Percentiles rank a stretch among this genome's conserved stretches.
Conservation (phyloP, 2,113 vertebrate genomes). For the Grallaria varia region DNA sequence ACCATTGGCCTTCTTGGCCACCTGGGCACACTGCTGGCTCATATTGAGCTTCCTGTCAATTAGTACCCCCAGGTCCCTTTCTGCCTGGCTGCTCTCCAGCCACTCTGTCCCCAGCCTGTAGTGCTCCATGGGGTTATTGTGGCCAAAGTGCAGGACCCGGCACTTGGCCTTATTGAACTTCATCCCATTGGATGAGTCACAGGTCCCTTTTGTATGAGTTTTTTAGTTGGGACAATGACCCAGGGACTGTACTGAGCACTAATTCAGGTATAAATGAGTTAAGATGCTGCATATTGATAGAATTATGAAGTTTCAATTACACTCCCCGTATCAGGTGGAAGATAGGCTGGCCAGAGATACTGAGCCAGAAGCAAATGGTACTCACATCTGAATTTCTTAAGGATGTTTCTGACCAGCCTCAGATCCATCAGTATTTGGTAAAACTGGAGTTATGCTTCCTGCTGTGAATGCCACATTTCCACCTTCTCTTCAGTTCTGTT, state of each 20-base stretch:
- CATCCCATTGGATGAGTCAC: no score
- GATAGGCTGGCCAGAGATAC: neutral
- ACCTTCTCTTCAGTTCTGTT: neutral
- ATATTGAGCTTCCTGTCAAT: no score
- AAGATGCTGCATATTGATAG: neutral
- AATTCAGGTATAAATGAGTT: neutral
- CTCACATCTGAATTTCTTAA: neutral
- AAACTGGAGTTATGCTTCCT: neutral
- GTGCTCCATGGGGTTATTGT: no score
- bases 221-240: neutral
- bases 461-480: neutral
- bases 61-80: no score
- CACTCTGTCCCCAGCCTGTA: no score
- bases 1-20: no score
- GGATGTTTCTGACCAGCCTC: neutral
- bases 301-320: neutral
- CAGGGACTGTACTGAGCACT: neutral
- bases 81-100: no score
- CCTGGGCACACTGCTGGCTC: no score
- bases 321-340: rapidly evolving
- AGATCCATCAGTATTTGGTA: neutral
- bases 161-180: no score
- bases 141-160: no score
- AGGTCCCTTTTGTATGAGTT: neutral
- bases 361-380: neutral